phyloP scores from a whole-genome alignment of 2,888 invertebrate genomes.

The Ommatoiulus sabulosus region DNA sequence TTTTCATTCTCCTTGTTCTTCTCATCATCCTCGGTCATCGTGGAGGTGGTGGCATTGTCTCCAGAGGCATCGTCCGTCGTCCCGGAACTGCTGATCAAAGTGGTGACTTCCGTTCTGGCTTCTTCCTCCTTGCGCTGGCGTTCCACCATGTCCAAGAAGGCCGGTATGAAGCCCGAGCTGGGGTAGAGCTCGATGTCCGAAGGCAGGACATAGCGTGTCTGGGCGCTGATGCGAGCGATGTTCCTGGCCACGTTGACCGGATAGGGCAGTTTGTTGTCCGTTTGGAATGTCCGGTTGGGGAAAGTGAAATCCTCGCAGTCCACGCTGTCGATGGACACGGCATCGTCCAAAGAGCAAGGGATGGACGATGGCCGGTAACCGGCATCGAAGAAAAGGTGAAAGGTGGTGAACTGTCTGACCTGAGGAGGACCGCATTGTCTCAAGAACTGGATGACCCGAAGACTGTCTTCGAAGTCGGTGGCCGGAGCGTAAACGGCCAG shows the following conservation, averaged over 20 bases:
- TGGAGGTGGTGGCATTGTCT: neutral
- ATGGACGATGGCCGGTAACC: constrained; percentile 78
- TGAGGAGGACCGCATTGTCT: constrained; percentile 80
- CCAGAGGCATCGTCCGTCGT: neutral
- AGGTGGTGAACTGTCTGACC: constrained; percentile 83
- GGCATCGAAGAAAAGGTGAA: constrained; percentile 89
- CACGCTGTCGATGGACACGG: neutral
- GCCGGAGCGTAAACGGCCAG: constrained; percentile 90
- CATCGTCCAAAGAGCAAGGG: constrained; percentile 51
- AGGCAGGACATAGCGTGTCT: constrained; percentile 84
- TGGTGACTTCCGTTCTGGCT: neutral
- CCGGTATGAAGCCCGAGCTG: constrained; percentile 81
- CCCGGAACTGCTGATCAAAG: neutral
- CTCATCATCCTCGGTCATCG: neutral
- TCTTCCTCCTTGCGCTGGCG: neutral
- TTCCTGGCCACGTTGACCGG: constrained; percentile 92
- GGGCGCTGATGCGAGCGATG: constrained; percentile 84
- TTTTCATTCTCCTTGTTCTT: too few species aligned
- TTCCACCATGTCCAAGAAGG: constrained; percentile 84
- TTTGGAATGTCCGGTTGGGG: constrained; percentile 70
- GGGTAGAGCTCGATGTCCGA: constrained; percentile 94
- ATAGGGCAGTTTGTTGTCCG: constrained; percentile 83
- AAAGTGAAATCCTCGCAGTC: constrained; percentile 17
- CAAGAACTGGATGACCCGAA: constrained; percentile 83
- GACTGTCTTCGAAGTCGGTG: constrained; percentile 80